Evolutionary conservation across 2,888 invertebrate genomes (phyloP).

Genomic region (Lottia gigantea): DNA sequence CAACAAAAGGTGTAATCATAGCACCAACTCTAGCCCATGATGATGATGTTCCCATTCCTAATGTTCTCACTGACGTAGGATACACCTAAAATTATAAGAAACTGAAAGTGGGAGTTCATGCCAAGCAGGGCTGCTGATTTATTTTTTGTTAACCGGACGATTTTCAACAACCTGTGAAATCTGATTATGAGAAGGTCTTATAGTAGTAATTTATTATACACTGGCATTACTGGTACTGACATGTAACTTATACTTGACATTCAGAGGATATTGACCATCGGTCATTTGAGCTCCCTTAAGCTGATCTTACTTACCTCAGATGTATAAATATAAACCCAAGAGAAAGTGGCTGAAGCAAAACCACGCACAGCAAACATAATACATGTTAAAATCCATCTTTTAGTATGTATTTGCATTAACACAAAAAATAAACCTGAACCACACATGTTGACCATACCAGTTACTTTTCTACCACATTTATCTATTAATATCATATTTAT

Average conservation of each 20-base stretch:
- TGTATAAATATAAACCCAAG: constrained; percentile 65
- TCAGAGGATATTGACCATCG: too few species aligned
- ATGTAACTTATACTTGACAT: too few species aligned
- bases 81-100: constrained; percentile 75
- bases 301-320: constrained; percentile 54
- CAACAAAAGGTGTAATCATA: constrained; percentile 93
- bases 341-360: constrained; percentile 62
- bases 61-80: constrained; percentile 86
- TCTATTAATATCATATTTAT: constrained; percentile 64
- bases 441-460: constrained; percentile 49
- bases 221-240: too few species aligned
- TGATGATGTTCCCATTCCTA: constrained; percentile 93
- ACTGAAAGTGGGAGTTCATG: not conserved
- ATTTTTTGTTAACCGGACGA: too few species aligned
- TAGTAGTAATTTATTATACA: too few species aligned
- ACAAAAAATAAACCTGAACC: constrained; percentile 54
- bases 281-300: too few species aligned
- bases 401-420: constrained; percentile 49
- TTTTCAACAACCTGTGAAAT: too few species aligned
- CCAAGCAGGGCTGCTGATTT: too few species aligned
- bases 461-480: constrained; percentile 55
- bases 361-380: constrained; percentile 63
- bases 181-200: too few species aligned
- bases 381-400: constrained; percentile 48
- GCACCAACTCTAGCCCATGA: constrained; percentile 91